Base-by-base conservation (phyloP, 2,113 vertebrate genomes). In the Glaucidium brasilianum region DNA sequence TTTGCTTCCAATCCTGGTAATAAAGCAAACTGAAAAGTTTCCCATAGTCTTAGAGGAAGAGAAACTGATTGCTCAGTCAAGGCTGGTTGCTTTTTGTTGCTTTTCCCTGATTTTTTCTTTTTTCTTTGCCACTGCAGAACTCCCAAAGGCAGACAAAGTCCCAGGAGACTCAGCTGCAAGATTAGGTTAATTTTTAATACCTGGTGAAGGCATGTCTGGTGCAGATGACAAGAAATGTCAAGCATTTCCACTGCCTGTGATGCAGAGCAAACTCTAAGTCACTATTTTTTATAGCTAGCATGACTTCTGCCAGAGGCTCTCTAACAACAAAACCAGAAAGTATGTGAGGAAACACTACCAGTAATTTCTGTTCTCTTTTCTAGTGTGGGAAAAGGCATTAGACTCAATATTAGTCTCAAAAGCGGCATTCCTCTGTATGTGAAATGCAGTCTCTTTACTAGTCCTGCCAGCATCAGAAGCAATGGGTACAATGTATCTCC, bases 101-200 rank as follows among this genome's bases (percentile, higher is more conserved):
- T 62, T 47, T 13, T 34, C 29, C 35, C 9, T 23, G 22, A 10
- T 35, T 45, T 93, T 74, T 68, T 26, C 18, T 78, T 79, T 72
- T 90, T 78, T n/a, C 23, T 85, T 66, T 91, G 53, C 25, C 49
- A 72, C 17, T 62, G 75, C 50, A 72, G 58, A 95, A 76, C 49
- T 94, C 87, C 58, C 87, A 82, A 78, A 79, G 87, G 74, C 59
- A 60, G 6, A 76, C 8, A 62, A 72, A 88, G 11, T 79, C 85
- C 25, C 15, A 75, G 35, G 58, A 88, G 81, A 76, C n/a, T 79
- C 69, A 73, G 58, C 56, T 73, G 66, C n/a, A 79, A 19, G 66
- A 82, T 75, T 60, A 87, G 35, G 66, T 79, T 93, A 79, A 90
- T 88, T 93, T 95, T 95, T 94, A 95, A 90, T 91, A 90, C 58